These are phyloP conservation scores for Episyrphus balteatus DNA, from an alignment of 1,140 invertebrate genomes.

Conservation along the genomic window DNA sequence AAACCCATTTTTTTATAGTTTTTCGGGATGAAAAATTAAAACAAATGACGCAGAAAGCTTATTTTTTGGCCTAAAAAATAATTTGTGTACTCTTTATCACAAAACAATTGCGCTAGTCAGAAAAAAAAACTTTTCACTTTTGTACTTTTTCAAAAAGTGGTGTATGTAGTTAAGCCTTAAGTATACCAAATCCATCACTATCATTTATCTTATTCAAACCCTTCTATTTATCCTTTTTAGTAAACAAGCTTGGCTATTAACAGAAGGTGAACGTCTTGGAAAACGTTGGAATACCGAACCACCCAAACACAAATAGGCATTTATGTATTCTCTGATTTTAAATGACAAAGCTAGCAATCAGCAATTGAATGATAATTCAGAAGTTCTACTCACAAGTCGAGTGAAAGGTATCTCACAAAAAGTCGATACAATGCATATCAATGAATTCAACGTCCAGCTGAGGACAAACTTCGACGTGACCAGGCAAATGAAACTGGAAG, in stretches of 20 bases:
- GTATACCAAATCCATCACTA: conserved; percentile 17
- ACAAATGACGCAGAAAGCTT: too few relatives aligned
- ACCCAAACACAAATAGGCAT: conserved; percentile 49
- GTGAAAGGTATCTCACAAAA: conserved; percentile 44
- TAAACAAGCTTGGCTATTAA: conserved; percentile 64
- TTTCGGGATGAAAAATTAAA: too few relatives aligned
- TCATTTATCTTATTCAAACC: not conserved
- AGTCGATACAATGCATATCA: conserved; percentile 52
- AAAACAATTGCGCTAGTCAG: too few relatives aligned
- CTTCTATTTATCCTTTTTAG: conserved; percentile 38
- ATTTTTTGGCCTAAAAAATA: too few relatives aligned
- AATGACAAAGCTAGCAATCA: conserved; percentile 15
- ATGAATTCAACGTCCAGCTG: conserved; percentile 40
- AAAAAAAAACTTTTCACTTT: too few relatives aligned
- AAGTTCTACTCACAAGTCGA: conserved; percentile 20
- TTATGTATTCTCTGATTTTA: conserved; percentile 39
- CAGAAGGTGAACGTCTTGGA: conserved; percentile 59
- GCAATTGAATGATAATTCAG: conserved; percentile 33
- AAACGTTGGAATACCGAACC: conserved; percentile 39
- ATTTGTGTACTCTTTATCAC: too few relatives aligned
- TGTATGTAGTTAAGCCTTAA: too few relatives aligned
- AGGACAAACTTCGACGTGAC: conserved; percentile 40
- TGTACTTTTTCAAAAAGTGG: too few relatives aligned
- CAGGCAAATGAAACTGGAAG: conserved; percentile 41
- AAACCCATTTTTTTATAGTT: too few relatives aligned